phyloP scores from a whole-genome alignment of 2,888 invertebrate species.

The Xylota sylvarum region DNA sequence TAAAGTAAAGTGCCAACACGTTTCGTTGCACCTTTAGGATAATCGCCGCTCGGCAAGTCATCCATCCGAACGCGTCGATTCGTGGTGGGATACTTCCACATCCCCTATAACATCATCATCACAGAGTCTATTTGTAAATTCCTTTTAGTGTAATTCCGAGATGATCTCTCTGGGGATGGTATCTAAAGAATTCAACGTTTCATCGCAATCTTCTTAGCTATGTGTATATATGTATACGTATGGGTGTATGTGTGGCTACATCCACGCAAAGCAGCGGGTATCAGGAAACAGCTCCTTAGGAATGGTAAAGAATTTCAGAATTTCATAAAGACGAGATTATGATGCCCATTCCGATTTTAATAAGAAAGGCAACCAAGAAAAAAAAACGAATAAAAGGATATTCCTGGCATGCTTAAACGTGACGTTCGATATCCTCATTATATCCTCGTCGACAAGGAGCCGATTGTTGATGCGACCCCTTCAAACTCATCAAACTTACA shows the following conservation, averaged over 20 bases:
- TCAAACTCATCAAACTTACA: conserved; percentile 40
- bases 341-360: conserved; percentile 57
- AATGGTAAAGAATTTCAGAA: conserved; percentile 61
- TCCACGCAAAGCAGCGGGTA: not conserved
- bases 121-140: conserved; percentile 71
- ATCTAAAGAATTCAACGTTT: conserved; percentile 64
- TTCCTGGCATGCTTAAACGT: conserved; percentile 56
- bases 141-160: conserved; percentile 75
- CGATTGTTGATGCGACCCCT: not conserved
- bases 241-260: not conserved
- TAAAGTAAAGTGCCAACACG: conserved; percentile 55
- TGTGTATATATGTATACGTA: not conserved
- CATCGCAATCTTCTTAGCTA: conserved; percentile 66
- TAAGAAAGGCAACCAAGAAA: conserved; percentile 57
- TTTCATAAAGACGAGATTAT: conserved; percentile 63
- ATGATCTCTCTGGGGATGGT: conserved; percentile 69
- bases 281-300: not conserved
- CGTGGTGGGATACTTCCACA: conserved; percentile 15
- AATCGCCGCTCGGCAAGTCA: conserved; percentile 27
- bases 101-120: conserved; percentile 36
- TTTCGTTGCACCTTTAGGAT: conserved; percentile 19
- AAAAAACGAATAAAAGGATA: conserved; percentile 52
- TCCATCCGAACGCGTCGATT: conserved; percentile 18
- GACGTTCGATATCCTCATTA: conserved; percentile 59
- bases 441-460: not conserved